phyloP scores from a whole-genome alignment of 2,797 vertebrate genomes.

The Thalassophryne amazonica region DNA sequence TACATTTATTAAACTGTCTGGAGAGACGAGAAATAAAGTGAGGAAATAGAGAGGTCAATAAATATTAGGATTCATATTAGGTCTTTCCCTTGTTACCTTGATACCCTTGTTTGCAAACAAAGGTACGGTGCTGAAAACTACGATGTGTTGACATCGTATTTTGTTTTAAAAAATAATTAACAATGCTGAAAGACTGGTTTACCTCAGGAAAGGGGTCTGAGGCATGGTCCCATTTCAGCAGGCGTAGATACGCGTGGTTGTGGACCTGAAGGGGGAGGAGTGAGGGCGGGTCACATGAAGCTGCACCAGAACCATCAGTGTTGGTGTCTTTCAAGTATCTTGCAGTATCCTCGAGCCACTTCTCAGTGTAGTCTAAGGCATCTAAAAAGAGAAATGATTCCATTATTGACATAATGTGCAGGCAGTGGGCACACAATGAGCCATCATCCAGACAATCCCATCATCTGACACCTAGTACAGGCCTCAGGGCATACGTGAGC shows the following conservation, averaged over 20 bases:
- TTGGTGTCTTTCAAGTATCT: constrained; percentile 68
- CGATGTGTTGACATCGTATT: too few species aligned
- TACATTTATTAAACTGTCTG: constrained; percentile 90
- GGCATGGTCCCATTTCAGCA: constrained; percentile 89
- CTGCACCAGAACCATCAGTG: constrained; percentile 30
- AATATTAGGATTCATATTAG: too few species aligned
- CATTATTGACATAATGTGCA: not conserved
- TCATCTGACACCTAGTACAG: too few species aligned
- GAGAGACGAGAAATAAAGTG: not conserved
- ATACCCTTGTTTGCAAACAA: too few species aligned
- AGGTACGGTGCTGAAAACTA: too few species aligned
- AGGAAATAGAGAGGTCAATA: not conserved
- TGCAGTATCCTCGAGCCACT: constrained; percentile 88
- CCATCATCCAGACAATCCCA: too few species aligned
- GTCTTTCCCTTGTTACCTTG: too few species aligned
- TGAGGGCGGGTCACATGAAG: constrained; percentile 40
- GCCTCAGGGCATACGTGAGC: too few species aligned
- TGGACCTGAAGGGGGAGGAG: constrained; percentile 73
- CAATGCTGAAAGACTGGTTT: constrained; percentile 1
- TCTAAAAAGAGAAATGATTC: constrained; percentile 68
- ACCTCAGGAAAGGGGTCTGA: constrained; percentile 91
- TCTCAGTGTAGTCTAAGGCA: constrained; percentile 88
- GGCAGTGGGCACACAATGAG: too few species aligned
- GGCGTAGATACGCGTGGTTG: constrained; percentile 88
- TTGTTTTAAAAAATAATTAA: not conserved